These are phyloP conservation scores for Heliangelus exortis DNA, from an alignment of 2,797 vertebrate species.

Conservation along the genomic window DNA sequence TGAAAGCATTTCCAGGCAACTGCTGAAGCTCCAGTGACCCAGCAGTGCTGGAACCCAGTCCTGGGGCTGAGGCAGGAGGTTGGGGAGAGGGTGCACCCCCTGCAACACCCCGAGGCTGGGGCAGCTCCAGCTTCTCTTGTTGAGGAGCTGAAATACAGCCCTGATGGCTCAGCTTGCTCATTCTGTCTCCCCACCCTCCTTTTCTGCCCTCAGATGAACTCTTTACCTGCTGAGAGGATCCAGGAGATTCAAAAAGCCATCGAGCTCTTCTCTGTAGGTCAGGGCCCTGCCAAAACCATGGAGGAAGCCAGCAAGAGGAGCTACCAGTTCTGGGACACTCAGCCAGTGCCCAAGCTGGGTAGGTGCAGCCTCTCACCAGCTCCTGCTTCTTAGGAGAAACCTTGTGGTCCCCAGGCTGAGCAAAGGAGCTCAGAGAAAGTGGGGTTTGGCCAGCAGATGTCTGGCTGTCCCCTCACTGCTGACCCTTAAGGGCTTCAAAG, in stretches of 20 bases:
- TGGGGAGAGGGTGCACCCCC: not conserved
- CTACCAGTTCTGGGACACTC: constrained; percentile 99
- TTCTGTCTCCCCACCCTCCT: not conserved
- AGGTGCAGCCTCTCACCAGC: accelerated
- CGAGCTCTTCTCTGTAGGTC: constrained; percentile 95
- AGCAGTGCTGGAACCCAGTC: not conserved
- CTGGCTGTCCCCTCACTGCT: not conserved
- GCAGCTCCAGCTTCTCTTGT: not conserved
- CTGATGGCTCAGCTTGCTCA: not conserved
- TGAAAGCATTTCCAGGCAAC: not conserved
- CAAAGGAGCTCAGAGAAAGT: not conserved
- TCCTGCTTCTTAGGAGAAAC: not conserved
- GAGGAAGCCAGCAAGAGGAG: constrained; percentile 96
- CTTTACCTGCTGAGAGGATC: constrained; percentile 91
- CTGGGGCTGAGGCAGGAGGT: not conserved
- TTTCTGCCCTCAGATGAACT: constrained; percentile 82
- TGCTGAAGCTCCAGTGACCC: not conserved
- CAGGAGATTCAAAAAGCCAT: constrained; percentile 99
- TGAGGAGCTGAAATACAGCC: not conserved
- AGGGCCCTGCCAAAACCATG: constrained; percentile 98
- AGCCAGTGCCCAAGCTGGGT: constrained; percentile 98
- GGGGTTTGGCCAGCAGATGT: not conserved
- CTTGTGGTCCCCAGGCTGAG: not conserved
- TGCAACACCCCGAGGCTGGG: not conserved
- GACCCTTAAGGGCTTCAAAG: not conserved